Evolutionary conservation across 2,888 invertebrate species (phyloP), one percentile per base, ranked within the genome.

Genomic region (Drosophila prolongata): DNA sequence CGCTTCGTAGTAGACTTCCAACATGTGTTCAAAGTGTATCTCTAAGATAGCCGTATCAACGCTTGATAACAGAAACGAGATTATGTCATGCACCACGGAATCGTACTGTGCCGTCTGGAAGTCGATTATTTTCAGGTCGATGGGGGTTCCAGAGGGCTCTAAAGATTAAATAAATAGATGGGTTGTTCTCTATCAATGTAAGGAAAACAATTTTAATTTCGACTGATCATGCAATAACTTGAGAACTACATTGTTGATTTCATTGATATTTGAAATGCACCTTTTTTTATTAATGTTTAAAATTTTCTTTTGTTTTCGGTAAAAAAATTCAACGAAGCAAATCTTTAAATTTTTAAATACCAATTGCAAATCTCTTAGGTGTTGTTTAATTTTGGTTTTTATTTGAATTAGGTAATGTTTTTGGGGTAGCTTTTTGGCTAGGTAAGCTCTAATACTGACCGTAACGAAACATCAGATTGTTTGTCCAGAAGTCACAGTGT

Each of bases 391-490:
- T 27, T 27, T 27, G 19, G 19, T 19, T 19, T 19, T 19, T 2
- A 19, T 19, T 19, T 19, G 19, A 19, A 19, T 19, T 19, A 19
- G 19, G 37, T 5, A 37, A 37, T 37, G 13, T 38, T 38, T 38
- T 2, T n/a, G 0, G n/a, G 38, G 2, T 30, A 30, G 1, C 6
- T 30, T 30, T 30, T 9, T 30, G 6, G 30, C 30, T 0, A 8
- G 30, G 8, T 30, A 30, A 30, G 1, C 30, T 24, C 14, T n/a
- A 13, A 14, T 46, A 66, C 82, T 60, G 30, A 79, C 80, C 77
- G n/a, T 85, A 81, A n/a, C 50, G 46, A 9, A 87, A 87, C 85
- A 87, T 81, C 1, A 87, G 40, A 37, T 87, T 81, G 47, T 85
- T 81, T 42, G 67, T 76, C 80, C 87, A 81, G 14, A 76, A 70